Percentiles rank a stretch among this genome's conserved stretches.
phyloP scores from a whole-genome alignment of 2,888 invertebrate genomes.

The Drosophila infuscata region DNA sequence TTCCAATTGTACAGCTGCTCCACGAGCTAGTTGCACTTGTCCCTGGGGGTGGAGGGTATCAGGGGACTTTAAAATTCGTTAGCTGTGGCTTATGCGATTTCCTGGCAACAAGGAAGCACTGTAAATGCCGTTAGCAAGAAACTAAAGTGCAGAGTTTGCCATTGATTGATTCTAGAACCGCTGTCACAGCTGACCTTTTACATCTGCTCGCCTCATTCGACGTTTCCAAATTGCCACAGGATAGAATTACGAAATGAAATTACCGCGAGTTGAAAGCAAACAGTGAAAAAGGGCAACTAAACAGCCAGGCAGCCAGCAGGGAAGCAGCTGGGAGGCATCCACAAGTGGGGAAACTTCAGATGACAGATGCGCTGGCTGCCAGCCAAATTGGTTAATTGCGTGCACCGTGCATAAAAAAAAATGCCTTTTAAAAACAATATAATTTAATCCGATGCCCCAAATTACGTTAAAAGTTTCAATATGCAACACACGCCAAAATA shows the following conservation, averaged over 20 bases:
- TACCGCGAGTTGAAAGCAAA: conserved; percentile 54
- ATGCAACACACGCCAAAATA: conserved; percentile 4
- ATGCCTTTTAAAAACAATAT: conserved; percentile 29
- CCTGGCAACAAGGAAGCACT: conserved; percentile 18
- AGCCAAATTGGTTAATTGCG: conserved; percentile 63
- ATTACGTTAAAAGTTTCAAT: background rate
- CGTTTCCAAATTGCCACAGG: conserved; percentile 30
- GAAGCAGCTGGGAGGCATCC: too few relatives aligned
- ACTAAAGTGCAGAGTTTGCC: conserved; percentile 12
- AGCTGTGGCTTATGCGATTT: conserved; percentile 41
- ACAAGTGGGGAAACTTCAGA: conserved; percentile 1
- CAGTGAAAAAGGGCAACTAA: conserved; percentile 20
- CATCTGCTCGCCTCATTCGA: conserved; percentile 24
- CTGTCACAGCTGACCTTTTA: conserved; percentile 40
- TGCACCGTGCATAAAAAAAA: conserved; percentile 44
- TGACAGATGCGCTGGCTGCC: conserved; percentile 8
- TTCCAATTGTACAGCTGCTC: conserved; percentile 21
- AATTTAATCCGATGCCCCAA: background rate
- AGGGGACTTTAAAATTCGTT: conserved; percentile 18
- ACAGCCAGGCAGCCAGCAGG: background rate
- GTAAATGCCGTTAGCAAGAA: conserved; percentile 1
- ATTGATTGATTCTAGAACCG: conserved; percentile 14
- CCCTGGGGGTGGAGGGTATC: background rate
- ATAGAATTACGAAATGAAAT: conserved; percentile 61
- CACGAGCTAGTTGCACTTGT: background rate